phyloP scores from a whole-genome alignment of 2,797 vertebrate genomes.

The Xyrichtys novacula region DNA sequence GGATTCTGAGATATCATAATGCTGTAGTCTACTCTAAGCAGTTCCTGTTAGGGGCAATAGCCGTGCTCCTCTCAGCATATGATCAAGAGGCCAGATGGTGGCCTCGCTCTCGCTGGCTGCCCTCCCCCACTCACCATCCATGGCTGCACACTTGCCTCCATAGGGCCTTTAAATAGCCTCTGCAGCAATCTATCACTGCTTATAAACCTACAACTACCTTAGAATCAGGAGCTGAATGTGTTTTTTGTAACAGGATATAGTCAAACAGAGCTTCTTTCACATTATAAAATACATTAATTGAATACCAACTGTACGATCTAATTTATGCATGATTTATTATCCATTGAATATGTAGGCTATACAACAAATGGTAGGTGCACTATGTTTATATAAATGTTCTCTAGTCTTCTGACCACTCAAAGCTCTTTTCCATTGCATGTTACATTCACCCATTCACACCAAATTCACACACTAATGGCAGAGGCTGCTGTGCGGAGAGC shows the following conservation, averaged over 20 bases:
- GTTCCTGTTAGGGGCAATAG: slow-evolving; percentile 39
- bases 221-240: background rate
- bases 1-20: background rate
- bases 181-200: slow-evolving; percentile 29
- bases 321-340: background rate
- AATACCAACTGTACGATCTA: too few species aligned
- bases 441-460: too few species aligned
- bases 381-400: too few species aligned
- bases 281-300: background rate
- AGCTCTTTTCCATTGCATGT: too few species aligned
- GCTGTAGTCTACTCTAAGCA: slow-evolving; percentile 12
- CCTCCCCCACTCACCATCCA: slow-evolving; percentile 70
- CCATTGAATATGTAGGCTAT: background rate
- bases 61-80: slow-evolving; percentile 57
- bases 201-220: slow-evolving; percentile 6
- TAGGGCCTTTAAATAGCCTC: slow-evolving; percentile 57
- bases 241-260: background rate
- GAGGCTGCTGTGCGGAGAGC: too few species aligned
- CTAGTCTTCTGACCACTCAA: too few species aligned
- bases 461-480: too few species aligned
- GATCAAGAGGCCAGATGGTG: slow-evolving; percentile 79
- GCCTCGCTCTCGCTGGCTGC: slow-evolving; percentile 50
- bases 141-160: slow-evolving; percentile 46
- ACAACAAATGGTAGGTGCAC: too few species aligned
- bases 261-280: background rate